Evolutionary conservation across 1,140 invertebrate genomes (phyloP).

Genomic region (Pygmarrhopalites habei): DNA sequence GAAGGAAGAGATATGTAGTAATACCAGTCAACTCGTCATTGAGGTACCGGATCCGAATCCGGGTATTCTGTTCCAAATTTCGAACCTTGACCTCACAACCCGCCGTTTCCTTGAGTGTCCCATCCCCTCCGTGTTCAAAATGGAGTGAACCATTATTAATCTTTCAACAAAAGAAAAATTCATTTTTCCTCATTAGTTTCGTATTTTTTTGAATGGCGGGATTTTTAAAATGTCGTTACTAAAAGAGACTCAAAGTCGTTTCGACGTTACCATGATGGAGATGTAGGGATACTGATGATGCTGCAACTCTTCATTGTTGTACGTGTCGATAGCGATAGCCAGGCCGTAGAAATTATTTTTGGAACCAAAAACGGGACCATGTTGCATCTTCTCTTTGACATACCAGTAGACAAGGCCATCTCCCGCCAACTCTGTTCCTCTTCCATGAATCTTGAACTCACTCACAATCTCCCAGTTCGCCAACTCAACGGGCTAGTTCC

Average conservation of each 20-base stretch:
- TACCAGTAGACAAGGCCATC: slow-evolving; percentile 99
- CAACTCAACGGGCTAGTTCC: slow-evolving; percentile 66
- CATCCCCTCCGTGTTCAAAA: slow-evolving; percentile 97
- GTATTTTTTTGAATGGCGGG: no score
- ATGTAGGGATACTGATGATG: slow-evolving; percentile 61
- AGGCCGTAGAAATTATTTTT: slow-evolving; percentile 88
- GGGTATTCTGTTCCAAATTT: slow-evolving; percentile 85
- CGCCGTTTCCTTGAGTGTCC: slow-evolving; percentile 91
- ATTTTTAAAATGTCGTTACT: no score
- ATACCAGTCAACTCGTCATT: slow-evolving; percentile 71
- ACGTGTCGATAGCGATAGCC: slow-evolving; percentile 92
- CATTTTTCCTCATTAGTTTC: not conserved
- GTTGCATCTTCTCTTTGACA: slow-evolving; percentile 73
- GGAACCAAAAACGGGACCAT: slow-evolving; percentile 92
- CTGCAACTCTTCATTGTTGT: slow-evolving; percentile 93
- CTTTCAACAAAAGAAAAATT: not conserved
- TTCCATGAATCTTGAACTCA: slow-evolving; percentile 92
- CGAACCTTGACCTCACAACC: slow-evolving; percentile 91
- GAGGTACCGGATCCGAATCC: slow-evolving; percentile 83
- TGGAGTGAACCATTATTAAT: slow-evolving; percentile 85
- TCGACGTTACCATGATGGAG: not conserved
- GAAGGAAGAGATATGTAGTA: not conserved
- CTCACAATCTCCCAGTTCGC: slow-evolving; percentile 95
- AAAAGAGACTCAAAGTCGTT: not conserved
- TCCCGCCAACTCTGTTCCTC: slow-evolving; percentile 89